A percentile compares a stretch with the other conserved stretches of the same genome.
Evolutionary conservation across 2,888 invertebrate species (phyloP).

Genomic region (Odontocolon sp.): DNA sequence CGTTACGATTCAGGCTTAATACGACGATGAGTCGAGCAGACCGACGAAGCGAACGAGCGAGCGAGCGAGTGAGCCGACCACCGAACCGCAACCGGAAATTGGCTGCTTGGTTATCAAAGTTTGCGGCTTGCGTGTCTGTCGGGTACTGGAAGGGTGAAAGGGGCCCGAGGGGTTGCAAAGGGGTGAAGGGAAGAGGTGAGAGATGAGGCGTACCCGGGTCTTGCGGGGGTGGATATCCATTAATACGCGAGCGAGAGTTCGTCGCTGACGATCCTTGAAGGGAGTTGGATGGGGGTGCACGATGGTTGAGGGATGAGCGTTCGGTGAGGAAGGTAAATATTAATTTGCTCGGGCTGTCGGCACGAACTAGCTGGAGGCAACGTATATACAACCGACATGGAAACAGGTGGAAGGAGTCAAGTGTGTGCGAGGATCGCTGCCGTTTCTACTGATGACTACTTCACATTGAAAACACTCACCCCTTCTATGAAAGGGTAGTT

Average conservation of each 20-base stretch:
- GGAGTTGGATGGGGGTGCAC: conserved; percentile 15
- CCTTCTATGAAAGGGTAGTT: conserved; percentile 46
- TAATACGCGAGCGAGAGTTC: conserved; percentile 78
- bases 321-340: conserved; percentile 78
- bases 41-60: conserved; percentile 62
- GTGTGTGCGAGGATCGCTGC: conserved; percentile 45
- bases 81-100: conserved; percentile 80
- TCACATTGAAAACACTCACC: conserved; percentile 48
- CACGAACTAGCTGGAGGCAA: conserved; percentile 62
- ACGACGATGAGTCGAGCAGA: conserved; percentile 72
- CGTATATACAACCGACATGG: conserved; percentile 14
- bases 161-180: conserved; percentile 44
- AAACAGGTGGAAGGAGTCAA: conserved; percentile 53
- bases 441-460: conserved; percentile 47
- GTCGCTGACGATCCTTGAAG: conserved; percentile 64
- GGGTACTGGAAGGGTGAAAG: conserved; percentile 55
- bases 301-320: conserved; percentile 44
- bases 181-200: conserved; percentile 46
- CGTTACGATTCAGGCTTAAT: conserved; percentile 66
- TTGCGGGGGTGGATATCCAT: conserved; percentile 74
- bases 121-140: conserved; percentile 80
- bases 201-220: conserved; percentile 41
- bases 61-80: conserved; percentile 66
- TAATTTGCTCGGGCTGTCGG: conserved; percentile 76
- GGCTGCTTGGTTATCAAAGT: conserved; percentile 81